Evolutionary conservation across 2,113 vertebrate genomes (phyloP).

Genomic region (Malurus melanocephalus): DNA sequence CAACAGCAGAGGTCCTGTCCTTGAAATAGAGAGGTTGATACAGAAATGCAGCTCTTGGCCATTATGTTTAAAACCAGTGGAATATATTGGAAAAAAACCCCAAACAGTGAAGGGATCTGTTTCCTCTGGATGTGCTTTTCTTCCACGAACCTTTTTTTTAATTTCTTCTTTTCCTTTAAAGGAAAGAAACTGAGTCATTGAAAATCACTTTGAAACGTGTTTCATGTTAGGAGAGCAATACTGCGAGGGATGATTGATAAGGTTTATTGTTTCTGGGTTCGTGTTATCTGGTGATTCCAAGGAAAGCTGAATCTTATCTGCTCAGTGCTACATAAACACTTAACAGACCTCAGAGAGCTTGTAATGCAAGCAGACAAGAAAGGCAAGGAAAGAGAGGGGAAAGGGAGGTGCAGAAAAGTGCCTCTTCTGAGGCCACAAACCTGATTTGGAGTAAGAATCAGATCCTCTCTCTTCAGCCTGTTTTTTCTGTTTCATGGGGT

Average conservation of each 20-base stretch:
- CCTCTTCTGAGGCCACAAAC: neutral
- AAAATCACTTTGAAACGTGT: neutral
- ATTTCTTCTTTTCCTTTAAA: neutral
- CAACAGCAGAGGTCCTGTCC: accelerated
- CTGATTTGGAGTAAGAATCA: neutral
- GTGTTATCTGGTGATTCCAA: neutral
- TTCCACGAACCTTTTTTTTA: neutral
- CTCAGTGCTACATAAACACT: neutral
- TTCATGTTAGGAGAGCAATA: neutral
- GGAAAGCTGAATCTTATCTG: neutral
- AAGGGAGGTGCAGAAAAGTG: neutral
- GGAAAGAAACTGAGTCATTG: neutral
- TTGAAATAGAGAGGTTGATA: accelerated
- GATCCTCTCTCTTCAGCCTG: neutral
- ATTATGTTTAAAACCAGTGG: neutral
- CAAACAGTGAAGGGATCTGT: neutral
- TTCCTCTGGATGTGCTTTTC: neutral
- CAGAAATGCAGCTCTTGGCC: neutral
- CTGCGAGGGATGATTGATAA: neutral
- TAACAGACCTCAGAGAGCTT: neutral
- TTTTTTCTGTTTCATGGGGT: neutral
- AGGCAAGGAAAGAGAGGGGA: neutral
- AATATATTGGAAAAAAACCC: neutral
- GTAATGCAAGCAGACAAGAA: neutral
- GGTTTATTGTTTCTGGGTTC: neutral